phyloP scores from a whole-genome alignment of 2,113 vertebrate genomes.

The Xiphophorus maculatus region DNA sequence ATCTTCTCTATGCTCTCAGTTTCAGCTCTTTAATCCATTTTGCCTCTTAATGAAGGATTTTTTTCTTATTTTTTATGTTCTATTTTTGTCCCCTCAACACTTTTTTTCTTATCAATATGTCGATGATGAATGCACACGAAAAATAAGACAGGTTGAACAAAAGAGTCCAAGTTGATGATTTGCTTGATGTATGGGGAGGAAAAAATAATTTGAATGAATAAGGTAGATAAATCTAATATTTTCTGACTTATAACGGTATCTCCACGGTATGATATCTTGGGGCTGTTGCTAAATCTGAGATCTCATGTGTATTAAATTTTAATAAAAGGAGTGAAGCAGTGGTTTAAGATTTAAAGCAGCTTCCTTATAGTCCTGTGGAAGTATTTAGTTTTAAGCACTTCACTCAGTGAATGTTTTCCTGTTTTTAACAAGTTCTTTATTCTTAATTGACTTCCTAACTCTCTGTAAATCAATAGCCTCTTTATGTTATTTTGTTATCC shows the following conservation, averaged over 20 bases:
- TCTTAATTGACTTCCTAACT: too few species aligned
- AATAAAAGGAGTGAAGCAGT: background rate
- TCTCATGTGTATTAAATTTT: background rate
- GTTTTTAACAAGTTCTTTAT: too few species aligned
- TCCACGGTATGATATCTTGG: background rate
- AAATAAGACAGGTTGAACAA: too few species aligned
- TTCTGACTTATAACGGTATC: background rate
- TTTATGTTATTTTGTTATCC: background rate
- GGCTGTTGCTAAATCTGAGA: background rate
- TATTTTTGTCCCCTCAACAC: background rate
- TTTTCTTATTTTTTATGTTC: background rate
- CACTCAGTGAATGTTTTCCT: too few species aligned
- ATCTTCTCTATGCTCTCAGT: background rate
- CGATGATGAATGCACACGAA: background rate
- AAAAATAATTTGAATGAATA: background rate
- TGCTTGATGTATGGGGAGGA: background rate
- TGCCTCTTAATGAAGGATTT: background rate
- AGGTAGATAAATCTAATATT: background rate
- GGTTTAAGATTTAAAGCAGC: background rate
- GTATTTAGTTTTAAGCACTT: background rate
- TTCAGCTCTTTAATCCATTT: background rate
- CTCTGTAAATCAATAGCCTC: too few species aligned
- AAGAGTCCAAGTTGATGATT: background rate
- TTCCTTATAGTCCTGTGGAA: background rate
- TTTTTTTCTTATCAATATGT: background rate